phyloP scores from a whole-genome alignment of 2,113 vertebrate genomes.

The Felis chaus region DNA sequence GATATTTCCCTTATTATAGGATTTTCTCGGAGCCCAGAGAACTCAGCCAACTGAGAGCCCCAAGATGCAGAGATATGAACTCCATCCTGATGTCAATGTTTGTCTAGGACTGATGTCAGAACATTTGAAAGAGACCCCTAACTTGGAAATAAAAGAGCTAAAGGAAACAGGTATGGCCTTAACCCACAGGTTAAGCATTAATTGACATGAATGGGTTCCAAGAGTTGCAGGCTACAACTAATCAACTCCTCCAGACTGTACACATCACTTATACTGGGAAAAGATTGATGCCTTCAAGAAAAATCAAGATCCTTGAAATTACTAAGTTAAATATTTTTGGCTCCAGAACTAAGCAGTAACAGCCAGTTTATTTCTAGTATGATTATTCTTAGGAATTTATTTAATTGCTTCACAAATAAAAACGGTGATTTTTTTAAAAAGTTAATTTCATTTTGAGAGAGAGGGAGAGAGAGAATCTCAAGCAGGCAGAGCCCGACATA shows the following conservation, averaged over 20 bases:
- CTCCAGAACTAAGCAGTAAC: neutral
- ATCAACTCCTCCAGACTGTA: neutral
- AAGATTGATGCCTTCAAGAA: neutral
- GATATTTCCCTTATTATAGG: slow-evolving; percentile 69
- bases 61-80: slow-evolving; percentile 21
- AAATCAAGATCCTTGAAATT: slow-evolving; percentile 29
- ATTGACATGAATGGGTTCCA: neutral
- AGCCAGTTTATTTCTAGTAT: neutral
- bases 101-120: slow-evolving; percentile 77
- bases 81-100: slow-evolving; percentile 73
- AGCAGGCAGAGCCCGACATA: too few species aligned
- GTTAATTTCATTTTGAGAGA: neutral
- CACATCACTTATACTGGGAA: neutral
- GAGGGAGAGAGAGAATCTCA: too few species aligned
- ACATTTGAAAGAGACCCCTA: slow-evolving; percentile 39
- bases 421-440: neutral
- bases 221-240: neutral
- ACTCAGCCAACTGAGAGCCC: neutral
- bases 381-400: slow-evolving; percentile 32
- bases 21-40: slow-evolving; percentile 75
- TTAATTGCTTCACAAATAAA: slow-evolving; percentile 27
- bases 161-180: slow-evolving; percentile 72
- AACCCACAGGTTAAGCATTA: neutral
- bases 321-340: neutral
- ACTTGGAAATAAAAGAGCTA: slow-evolving; percentile 64